Base-by-base conservation (phyloP, 2,797 vertebrate species). In the Tadarida brasiliensis region DNA sequence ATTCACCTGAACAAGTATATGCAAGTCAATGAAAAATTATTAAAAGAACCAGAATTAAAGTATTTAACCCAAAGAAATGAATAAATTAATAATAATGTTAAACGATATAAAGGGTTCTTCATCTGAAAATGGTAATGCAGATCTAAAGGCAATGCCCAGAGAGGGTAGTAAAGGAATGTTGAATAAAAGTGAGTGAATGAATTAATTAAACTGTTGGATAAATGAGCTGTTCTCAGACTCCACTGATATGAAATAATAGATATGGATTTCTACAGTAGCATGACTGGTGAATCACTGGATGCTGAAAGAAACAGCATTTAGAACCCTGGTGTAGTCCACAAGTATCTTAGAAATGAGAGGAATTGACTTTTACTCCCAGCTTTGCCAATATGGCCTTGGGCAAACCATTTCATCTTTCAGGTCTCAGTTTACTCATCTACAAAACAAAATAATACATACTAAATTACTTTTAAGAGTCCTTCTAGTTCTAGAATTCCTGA, bases 21-120 rank as follows among this genome's bases (percentile, higher is more conserved):
- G 7, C 61, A 93, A 88, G 17, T 67, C 82, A 76, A 57, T 59
- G 24, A 71, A 57, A n/a, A 94, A 71, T 63, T 85, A 65, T 39
- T 82, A 14, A 82, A 73, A 95, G n/a, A 80, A 90, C 2, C 19
- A 84, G 30, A 94, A 93, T 63, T 74, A 91, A 86, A 93, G 24
- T 68, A 11, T 87, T 94, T 56, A 44, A 51, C 7, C 4, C 56
- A 70, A 54, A 8, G 14, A 91, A 89, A 81, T 33, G 15, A 26
- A 30, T 54, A 63, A 35, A 22, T 65, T 56, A 9, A 22, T 54
- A n/a, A 67, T 59, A 87, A 33, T 80, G 90, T 92, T 68, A 71
- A 94, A 87, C 49, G 77, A 57, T 39, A 11, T 44, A 11, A 94
- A 71, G n/a, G 30, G 7, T 44, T 71, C 70, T 78, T 76, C n/a